Evolutionary conservation across 2,113 vertebrate species (phyloP).

Genomic region (Xenopus tropicalis): UCB_Xtro_10.0 CM004449.2:127870001-127870500

Average conservation of each 20-base stretch:
- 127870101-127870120: conserved; percentile 66
- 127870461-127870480: conserved; percentile 68
- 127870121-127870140: conserved; percentile 64
- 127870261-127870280: conserved; percentile 49
- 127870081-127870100: conserved; percentile 61
- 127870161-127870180: conserved; percentile 22
- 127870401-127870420: conserved; percentile 49
- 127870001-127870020: conserved; percentile 51
- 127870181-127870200: conserved; percentile 19
- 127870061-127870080: conserved; percentile 61
- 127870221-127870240: conserved; percentile 8
- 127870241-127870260: conserved; percentile 55
- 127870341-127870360: conserved; percentile 65
- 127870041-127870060: conserved; percentile 22
- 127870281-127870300: conserved; percentile 59
- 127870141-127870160: conserved; percentile 31
- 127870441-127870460: conserved; percentile 58
- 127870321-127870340: conserved; percentile 71
- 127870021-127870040: conserved; percentile 48
- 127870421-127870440: conserved; percentile 56
- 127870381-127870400: conserved; percentile 67
- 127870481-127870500: conserved; percentile 65
- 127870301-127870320: conserved; percentile 60
- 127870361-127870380: conserved; percentile 64
- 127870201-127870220: conserved; percentile 18